Evolutionary conservation across 2,888 invertebrate genomes (phyloP).

Genomic region (Lingula anatina): DNA sequence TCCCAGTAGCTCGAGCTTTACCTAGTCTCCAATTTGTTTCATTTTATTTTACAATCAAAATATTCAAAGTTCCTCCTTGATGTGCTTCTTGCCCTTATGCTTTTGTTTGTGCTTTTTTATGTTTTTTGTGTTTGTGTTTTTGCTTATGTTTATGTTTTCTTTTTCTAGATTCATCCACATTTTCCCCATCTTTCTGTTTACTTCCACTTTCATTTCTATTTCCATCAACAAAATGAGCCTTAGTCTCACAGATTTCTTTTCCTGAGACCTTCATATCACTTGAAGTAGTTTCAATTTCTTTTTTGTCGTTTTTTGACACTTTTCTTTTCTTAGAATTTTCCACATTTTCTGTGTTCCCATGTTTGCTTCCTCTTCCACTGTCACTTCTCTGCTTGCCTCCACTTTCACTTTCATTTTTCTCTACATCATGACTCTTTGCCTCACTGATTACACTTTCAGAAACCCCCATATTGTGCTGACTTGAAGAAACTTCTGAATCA

Average conservation of each 20-base stretch:
- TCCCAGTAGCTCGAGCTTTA: no score
- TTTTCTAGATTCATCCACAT: constrained; percentile 3
- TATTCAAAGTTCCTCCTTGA: no score
- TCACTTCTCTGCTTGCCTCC: background rate
- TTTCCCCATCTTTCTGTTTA: background rate
- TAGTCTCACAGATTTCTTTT: background rate
- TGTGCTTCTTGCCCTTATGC: constrained; percentile 7
- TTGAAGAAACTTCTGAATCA: background rate
- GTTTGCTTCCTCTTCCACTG: no score
- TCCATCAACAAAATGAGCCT: background rate
- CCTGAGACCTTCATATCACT: constrained; percentile 1
- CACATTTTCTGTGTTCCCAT: background rate
- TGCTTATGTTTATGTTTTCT: constrained; percentile 2
- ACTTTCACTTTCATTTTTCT: constrained; percentile 5
- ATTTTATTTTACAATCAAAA: no score
- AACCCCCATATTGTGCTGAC: constrained; percentile 2
- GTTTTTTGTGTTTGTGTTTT: constrained; percentile 6
- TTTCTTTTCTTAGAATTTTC: background rate
- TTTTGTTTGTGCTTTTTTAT: constrained; percentile 12
- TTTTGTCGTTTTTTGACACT: constrained; percentile 1
- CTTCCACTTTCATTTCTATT: constrained; percentile 7
- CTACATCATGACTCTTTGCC: constrained; percentile 1
- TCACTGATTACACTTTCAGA: background rate
- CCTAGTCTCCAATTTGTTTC: no score
- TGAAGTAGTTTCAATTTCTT: background rate